These are phyloP conservation scores for Cyprinodon tularosa DNA, from an alignment of 2,113 vertebrate species.

Conservation along the genomic window DNA sequence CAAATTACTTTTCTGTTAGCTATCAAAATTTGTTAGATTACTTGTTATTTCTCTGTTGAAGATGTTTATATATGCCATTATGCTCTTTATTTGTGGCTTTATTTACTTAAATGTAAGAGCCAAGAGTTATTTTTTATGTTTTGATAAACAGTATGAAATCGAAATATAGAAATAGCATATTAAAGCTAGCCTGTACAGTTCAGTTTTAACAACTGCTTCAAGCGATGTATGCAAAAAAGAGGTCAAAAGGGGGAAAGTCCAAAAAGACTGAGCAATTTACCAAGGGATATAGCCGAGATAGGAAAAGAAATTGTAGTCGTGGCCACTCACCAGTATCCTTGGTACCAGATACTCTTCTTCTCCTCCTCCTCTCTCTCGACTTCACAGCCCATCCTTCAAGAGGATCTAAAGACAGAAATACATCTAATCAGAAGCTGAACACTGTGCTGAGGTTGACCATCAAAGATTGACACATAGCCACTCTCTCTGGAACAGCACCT, in stretches of 20 bases:
- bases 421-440: slow-evolving; percentile 12
- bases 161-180: background rate
- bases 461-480: slow-evolving; percentile 35
- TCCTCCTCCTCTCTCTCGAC: slow-evolving; percentile 53
- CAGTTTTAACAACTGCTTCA: background rate
- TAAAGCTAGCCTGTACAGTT: background rate
- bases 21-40: background rate
- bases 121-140: background rate
- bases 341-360: slow-evolving; percentile 53
- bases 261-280: slow-evolving; percentile 3
- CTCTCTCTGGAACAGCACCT: slow-evolving; percentile 7
- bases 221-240: slow-evolving; percentile 13
- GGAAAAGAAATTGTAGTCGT: slow-evolving; percentile 22
- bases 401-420: slow-evolving; percentile 45
- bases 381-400: slow-evolving; percentile 14
- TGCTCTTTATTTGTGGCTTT: background rate
- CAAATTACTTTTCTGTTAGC: background rate
- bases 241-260: background rate
- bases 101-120: background rate
- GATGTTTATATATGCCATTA: background rate
- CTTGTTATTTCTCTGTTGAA: background rate
- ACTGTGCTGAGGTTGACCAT: slow-evolving; percentile 6
- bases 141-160: background rate
- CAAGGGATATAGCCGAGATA: slow-evolving; percentile 6
- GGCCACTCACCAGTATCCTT: slow-evolving; percentile 53